Conservation (phyloP, 2,113 vertebrate genomes). For the Ranitomeya variabilis region DNA sequence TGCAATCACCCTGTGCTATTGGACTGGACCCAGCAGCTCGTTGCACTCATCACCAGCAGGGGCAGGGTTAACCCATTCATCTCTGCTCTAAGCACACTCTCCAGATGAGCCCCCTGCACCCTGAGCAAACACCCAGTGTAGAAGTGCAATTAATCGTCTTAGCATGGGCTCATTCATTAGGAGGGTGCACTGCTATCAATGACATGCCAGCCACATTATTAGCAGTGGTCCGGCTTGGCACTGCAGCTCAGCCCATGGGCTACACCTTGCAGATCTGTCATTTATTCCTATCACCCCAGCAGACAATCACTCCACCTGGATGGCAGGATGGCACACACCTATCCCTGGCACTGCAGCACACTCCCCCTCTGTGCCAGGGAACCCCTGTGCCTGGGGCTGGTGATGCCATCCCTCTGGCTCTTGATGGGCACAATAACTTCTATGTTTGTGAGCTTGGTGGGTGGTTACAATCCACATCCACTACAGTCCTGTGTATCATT, state of each 20-base stretch:
- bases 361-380: not conserved
- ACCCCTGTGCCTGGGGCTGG: not conserved
- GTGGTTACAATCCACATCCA: not conserved
- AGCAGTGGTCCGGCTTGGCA: not conserved
- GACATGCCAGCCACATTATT: not conserved
- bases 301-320: not conserved
- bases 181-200: not conserved
- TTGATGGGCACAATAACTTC: not conserved
- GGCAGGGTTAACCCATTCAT: not conserved
- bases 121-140: slow-evolving; percentile 2
- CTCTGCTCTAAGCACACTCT: slow-evolving; percentile 8
- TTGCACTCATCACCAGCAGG: not conserved
- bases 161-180: not conserved
- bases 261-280: not conserved
- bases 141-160: not conserved
- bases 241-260: not conserved
- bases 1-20: not conserved
- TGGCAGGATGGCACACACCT: not conserved
- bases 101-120: not conserved
- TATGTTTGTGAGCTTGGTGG: not conserved
- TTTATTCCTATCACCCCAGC: not conserved
- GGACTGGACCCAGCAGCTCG: not conserved
- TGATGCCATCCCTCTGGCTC: not conserved
- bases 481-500: slow-evolving; percentile 7
- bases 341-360: slow-evolving; percentile 11